A percentile compares a stretch with the other conserved stretches of the same genome.
Conservation (phyloP, 2,797 vertebrate species). For the Phoebastria nigripes region DNA sequence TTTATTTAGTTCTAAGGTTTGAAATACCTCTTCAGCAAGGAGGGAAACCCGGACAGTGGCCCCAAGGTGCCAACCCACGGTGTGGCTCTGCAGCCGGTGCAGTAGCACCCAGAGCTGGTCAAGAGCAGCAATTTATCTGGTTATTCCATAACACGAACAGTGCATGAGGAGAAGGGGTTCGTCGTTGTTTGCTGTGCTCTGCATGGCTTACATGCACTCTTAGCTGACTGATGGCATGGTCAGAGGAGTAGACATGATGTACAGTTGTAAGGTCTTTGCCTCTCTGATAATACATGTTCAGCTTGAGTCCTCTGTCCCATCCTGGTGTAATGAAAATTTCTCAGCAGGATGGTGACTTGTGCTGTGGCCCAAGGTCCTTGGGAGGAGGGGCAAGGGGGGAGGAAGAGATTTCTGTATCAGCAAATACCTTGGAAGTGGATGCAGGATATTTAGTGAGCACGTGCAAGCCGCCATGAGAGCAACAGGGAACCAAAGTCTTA, state of each 20-base stretch:
- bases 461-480: conserved; percentile 36
- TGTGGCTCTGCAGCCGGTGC: background rate
- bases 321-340: conserved; percentile 56
- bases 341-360: conserved; percentile 50
- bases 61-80: accelerated
- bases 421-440: conserved; percentile 54
- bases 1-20: background rate
- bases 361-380: background rate
- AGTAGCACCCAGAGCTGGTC: background rate
- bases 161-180: background rate
- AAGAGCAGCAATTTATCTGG: background rate
- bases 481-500: conserved; percentile 48
- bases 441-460: conserved; percentile 20
- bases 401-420: conserved; percentile 59
- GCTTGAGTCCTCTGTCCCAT: background rate
- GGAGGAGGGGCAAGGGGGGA: background rate
- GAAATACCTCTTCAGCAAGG: background rate
- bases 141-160: accelerated
- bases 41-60: background rate
- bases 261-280: background rate
- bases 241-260: no score
- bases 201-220: background rate
- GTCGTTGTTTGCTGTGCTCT: background rate
- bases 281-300: background rate
- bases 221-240: background rate